These are phyloP conservation scores for Sussaba pulchella DNA, from an alignment of 2,888 invertebrate genomes.

Conservation along the genomic window DNA sequence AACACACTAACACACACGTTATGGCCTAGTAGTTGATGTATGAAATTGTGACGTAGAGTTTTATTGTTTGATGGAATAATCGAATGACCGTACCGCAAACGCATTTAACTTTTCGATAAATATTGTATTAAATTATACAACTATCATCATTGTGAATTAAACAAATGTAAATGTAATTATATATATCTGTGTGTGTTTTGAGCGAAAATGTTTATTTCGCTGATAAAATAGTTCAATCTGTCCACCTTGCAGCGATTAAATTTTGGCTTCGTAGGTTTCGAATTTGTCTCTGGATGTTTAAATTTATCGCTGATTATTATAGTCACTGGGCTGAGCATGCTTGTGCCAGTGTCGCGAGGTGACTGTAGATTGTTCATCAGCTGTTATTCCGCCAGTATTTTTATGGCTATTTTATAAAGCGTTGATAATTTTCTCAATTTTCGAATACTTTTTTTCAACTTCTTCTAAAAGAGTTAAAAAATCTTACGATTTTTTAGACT, in stretches of 20 bases:
- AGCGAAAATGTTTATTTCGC: conserved; percentile 29
- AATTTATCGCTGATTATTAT: conserved; percentile 25
- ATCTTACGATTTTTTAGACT: no score
- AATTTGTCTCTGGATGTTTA: conserved; percentile 44
- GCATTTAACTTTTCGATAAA: conserved; percentile 66
- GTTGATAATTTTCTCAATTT: background rate
- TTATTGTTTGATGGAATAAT: conserved; percentile 43
- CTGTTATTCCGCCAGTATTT: conserved; percentile 54
- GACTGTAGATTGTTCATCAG: conserved; percentile 60
- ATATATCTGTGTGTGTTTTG: conserved; percentile 23
- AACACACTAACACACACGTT: conserved; percentile 1
- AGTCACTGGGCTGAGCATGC: conserved; percentile 27
- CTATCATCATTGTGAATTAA: background rate
- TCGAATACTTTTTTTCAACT: background rate
- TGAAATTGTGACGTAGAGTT: conserved; percentile 14
- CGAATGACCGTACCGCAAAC: conserved; percentile 64
- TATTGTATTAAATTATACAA: conserved; percentile 44
- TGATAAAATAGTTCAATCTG: conserved; percentile 30
- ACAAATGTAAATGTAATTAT: conserved; percentile 15
- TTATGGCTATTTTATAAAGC: background rate
- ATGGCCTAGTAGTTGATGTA: conserved; percentile 51
- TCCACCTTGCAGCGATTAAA: conserved; percentile 26
- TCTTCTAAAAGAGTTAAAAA: conserved; percentile 40
- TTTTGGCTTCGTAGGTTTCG: conserved; percentile 51
- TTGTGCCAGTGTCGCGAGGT: conserved; percentile 25